Percentiles rank a stretch among this genome's conserved stretches.
phyloP scores from a whole-genome alignment of 2,113 vertebrate genomes.

The Phocoena phocoena region DNA sequence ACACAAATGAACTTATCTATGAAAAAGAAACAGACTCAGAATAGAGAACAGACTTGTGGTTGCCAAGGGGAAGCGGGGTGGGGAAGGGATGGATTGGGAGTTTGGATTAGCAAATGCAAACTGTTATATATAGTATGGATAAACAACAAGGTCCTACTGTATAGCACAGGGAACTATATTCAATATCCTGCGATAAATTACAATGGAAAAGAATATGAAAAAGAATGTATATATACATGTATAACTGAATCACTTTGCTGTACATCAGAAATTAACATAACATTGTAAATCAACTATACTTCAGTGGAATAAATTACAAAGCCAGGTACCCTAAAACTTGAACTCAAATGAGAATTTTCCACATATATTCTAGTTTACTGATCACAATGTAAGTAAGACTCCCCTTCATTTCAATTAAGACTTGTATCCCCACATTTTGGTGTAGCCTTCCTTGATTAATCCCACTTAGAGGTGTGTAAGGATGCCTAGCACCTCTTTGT shows the following conservation, averaged over 20 bases:
- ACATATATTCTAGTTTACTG: neutral
- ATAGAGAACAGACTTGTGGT: neutral
- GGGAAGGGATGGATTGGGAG: neutral
- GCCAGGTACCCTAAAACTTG: neutral
- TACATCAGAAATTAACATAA: neutral
- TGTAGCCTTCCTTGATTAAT: neutral
- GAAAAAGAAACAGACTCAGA: neutral
- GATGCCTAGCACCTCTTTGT: neutral
- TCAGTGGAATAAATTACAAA: neutral
- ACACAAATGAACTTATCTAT: neutral
- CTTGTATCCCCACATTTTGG: neutral
- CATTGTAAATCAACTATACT: neutral
- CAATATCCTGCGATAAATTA: neutral
- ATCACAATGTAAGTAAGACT: neutral
- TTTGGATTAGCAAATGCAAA: neutral
- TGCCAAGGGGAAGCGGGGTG: neutral
- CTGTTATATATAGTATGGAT: neutral
- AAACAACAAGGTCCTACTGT: neutral
- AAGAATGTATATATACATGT: neutral
- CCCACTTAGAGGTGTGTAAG: neutral
- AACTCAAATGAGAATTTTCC: neutral
- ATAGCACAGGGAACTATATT: neutral
- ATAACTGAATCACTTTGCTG: neutral
- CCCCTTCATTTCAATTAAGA: neutral
- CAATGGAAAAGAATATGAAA: neutral